Conservation (phyloP, 2,797 vertebrate genomes). For the Mico argentatus region DNA sequence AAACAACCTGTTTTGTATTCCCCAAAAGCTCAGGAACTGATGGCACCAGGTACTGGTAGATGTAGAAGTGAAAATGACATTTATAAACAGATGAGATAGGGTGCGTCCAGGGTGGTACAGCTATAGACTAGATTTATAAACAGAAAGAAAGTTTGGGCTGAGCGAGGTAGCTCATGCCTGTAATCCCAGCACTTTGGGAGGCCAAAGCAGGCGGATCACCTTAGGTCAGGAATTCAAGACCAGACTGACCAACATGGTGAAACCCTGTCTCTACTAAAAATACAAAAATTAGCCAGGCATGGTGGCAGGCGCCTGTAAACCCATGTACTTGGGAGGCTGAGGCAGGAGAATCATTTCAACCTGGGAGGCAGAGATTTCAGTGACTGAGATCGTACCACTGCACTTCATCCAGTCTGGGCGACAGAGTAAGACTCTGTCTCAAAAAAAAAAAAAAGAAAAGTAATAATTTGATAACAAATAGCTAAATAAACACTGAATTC, state of each 20-base stretch:
- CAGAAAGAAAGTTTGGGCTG: not conserved
- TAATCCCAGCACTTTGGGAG: not conserved
- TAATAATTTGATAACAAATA: not conserved
- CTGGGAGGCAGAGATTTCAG: not conserved
- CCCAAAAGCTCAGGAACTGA: not conserved
- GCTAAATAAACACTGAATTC: not conserved
- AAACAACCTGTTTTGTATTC: not conserved
- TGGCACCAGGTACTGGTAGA: not conserved
- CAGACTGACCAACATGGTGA: not conserved
- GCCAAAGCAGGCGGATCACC: not conserved
- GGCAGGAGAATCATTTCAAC: not conserved
- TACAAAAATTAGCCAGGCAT: not conserved
- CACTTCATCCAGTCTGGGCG: not conserved
- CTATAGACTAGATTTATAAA: not conserved
- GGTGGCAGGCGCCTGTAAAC: not conserved
- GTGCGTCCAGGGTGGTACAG: not conserved
- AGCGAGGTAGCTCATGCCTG: not conserved
- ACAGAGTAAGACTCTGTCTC: not conserved
- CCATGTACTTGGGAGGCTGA: not conserved
- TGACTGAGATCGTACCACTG: not conserved
- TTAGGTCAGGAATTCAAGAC: not conserved
- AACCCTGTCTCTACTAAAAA: not conserved
- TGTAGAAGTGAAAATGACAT: not conserved
- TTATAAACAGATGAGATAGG: not conserved
- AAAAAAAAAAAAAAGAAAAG: not conserved